These are phyloP conservation scores for Camelus dromedarius DNA, from an alignment of 2,113 vertebrate genomes.

Conservation along the genomic window DNA sequence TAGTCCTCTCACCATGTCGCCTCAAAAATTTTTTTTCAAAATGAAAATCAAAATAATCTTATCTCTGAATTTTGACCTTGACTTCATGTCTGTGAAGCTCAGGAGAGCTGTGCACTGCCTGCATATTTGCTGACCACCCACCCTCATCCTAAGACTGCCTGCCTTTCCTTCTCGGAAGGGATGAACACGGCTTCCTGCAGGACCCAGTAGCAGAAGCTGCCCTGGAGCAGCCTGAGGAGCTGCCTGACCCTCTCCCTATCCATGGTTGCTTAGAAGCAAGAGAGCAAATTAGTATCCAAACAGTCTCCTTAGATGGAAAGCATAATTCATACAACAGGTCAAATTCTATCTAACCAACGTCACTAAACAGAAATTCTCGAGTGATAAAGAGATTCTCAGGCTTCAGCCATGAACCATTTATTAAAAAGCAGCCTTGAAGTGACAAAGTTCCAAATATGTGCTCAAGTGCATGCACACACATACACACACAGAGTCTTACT, in stretches of 20 bases:
- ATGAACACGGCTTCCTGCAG: neutral
- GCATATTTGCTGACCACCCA: accelerated
- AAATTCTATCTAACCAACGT: slow-evolving; percentile 27
- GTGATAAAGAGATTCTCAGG: slow-evolving; percentile 49
- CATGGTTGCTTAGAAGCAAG: slow-evolving; percentile 20
- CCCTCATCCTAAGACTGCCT: neutral
- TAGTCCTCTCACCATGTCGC: neutral
- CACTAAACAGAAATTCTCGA: slow-evolving; percentile 24
- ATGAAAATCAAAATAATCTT: neutral
- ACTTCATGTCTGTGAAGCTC: neutral
- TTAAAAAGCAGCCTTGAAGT: slow-evolving; percentile 28
- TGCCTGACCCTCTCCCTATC: slow-evolving; percentile 16
- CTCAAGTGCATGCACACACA: accelerated
- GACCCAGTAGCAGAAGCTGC: neutral
- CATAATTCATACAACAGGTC: slow-evolving; percentile 52
- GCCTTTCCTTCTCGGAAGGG: neutral
- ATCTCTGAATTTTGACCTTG: neutral
- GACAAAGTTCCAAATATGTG: neutral
- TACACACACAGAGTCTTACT: neutral
- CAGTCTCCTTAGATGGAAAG: neutral
- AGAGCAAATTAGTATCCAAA: slow-evolving; percentile 52
- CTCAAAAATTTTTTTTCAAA: neutral
- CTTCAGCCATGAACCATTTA: neutral
- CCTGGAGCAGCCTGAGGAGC: neutral
- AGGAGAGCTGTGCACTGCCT: accelerated